Evolutionary conservation across 2,888 invertebrate species (phyloP).

Genomic region (Empis livida): DNA sequence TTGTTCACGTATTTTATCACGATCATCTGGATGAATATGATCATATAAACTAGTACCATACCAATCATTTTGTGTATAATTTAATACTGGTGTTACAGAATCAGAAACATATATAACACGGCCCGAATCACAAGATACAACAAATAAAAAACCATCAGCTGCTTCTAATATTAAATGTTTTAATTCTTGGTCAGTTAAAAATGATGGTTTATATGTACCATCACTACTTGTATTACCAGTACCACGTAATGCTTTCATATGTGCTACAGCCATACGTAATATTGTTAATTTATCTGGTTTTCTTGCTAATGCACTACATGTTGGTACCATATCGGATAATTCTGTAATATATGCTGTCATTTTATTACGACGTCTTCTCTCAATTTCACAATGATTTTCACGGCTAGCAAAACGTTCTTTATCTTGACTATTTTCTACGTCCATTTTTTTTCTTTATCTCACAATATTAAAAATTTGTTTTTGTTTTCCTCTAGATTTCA

Average conservation of each 20-base stretch:
- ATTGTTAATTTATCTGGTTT: conserved; percentile 99
- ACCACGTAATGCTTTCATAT: conserved; percentile 96
- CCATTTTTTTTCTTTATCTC: conserved; percentile 50
- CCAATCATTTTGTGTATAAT: conserved; percentile 97
- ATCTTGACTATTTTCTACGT: conserved; percentile 89
- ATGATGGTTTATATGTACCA: conserved; percentile 96
- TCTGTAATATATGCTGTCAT: conserved; percentile 99
- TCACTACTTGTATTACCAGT: conserved; percentile 95
- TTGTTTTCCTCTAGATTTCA: background rate
- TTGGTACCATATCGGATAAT: conserved; percentile 98
- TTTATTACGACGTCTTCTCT: conserved; percentile 94
- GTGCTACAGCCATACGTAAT: conserved; percentile 97
- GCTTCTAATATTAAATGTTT: conserved; percentile 98
- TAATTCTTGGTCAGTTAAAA: conserved; percentile 96
- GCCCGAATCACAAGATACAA: conserved; percentile 84
- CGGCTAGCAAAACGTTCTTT: conserved; percentile 95
- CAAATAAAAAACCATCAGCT: conserved; percentile 89
- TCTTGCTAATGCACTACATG: conserved; percentile 92
- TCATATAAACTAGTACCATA: conserved; percentile 92
- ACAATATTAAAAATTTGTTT: background rate
- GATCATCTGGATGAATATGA: conserved; percentile 95
- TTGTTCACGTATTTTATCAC: conserved; percentile 94
- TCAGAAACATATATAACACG: conserved; percentile 97
- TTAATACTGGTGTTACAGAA: conserved; percentile 93
- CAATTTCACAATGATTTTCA: conserved; percentile 99